These are phyloP conservation scores for Globicephala melas DNA, from an alignment of 2,113 vertebrate species.

Conservation along the genomic window DNA sequence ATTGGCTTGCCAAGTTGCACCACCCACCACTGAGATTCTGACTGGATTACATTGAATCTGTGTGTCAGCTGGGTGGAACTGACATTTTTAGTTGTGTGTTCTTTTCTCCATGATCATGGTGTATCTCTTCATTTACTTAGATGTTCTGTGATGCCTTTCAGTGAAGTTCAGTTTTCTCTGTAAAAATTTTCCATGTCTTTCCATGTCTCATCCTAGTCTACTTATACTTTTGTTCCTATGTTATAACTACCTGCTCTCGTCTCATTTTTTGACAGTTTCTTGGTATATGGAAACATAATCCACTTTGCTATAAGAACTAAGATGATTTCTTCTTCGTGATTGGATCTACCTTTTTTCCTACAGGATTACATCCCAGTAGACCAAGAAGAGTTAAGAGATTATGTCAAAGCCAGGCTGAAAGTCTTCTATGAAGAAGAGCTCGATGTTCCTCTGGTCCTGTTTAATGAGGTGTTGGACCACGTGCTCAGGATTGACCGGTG, in stretches of 20 bases:
- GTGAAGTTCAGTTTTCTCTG: not conserved
- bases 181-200: too few relatives aligned
- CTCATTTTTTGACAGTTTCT: not conserved
- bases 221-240: not conserved
- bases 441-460: constrained; percentile 97
- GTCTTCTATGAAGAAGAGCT: constrained; percentile 99
- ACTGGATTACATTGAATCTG: rapidly evolving
- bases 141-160: not conserved
- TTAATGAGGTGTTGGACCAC: constrained; percentile 98
- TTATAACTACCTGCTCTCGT: not conserved
- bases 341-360: not conserved
- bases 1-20: not conserved
- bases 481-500: constrained; percentile 97
- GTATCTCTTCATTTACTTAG: not conserved
- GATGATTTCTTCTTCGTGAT: not conserved
- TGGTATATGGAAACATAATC: rapidly evolving
- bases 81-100: rapidly evolving
- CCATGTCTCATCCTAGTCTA: too few relatives aligned
- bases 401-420: constrained; percentile 98
- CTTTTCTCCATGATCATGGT: rapidly evolving
- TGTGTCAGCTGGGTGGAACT: rapidly evolving
- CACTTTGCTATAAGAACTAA: not conserved
- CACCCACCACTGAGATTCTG: not conserved
- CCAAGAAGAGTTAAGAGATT: constrained; percentile 97
- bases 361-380: constrained; percentile 99